Percentiles rank a stretch among this genome's conserved stretches.
Conservation (phyloP, 2,797 vertebrate genomes). For the Melanogrammus aeglefinus region DNA sequence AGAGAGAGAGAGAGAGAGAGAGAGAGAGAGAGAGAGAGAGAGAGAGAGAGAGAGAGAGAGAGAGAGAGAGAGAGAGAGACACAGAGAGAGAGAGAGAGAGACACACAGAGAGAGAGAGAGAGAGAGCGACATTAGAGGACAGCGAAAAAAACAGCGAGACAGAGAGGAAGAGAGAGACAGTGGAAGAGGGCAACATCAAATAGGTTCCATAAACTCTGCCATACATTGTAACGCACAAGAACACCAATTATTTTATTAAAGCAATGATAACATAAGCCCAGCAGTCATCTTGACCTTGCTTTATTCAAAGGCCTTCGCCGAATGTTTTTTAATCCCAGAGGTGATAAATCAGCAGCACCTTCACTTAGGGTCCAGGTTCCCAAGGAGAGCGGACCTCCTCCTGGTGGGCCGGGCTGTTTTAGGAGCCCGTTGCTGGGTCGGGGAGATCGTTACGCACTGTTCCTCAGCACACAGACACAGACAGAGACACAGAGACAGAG, state of each 20-base stretch:
- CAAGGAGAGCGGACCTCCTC: constrained; percentile 49
- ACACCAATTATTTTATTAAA: constrained; percentile 13
- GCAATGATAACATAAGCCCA: constrained; percentile 50
- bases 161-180: background rate
- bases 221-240: constrained; percentile 7
- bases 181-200: constrained; percentile 10
- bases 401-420: background rate
- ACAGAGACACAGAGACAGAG: constrained; percentile 17
- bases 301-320: constrained; percentile 46
- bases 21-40: no score
- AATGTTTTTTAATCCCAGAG: constrained; percentile 55
- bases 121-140: no score
- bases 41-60: no score
- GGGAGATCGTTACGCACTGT: no score
- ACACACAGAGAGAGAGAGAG: no score
- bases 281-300: constrained; percentile 54
- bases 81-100: no score
- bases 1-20: no score
- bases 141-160: background rate
- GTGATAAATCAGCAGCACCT: constrained; percentile 69
- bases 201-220: constrained; percentile 8
- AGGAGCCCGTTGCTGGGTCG: constrained; percentile 47
- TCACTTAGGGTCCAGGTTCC: constrained; percentile 50
- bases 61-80: no score
- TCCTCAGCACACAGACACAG: constrained; percentile 55